A percentile compares a stretch with the other conserved stretches of the same genome.
phyloP scores from a whole-genome alignment of 2,797 vertebrate species.

The Sitta carolinensis region DNA sequence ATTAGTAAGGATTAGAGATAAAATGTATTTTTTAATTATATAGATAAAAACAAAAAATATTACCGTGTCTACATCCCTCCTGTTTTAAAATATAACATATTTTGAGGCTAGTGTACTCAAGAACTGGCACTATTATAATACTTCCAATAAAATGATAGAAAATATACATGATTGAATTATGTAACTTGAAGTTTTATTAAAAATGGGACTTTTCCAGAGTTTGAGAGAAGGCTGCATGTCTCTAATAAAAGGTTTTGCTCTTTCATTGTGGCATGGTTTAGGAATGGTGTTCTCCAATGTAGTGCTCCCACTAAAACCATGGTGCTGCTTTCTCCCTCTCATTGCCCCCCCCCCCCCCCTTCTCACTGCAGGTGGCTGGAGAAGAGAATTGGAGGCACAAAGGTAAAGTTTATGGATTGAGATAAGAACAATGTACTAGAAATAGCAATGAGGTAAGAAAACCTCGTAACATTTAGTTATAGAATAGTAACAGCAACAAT shows the following conservation, averaged over 20 bases:
- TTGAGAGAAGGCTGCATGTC: background rate
- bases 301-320: background rate
- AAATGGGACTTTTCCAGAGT: background rate
- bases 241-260: background rate
- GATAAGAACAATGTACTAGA: background rate
- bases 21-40: background rate
- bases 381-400: background rate
- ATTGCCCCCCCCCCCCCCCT: too few species aligned
- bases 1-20: background rate
- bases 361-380: rapidly evolving
- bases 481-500: background rate
- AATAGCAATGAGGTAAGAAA: background rate
- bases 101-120: background rate
- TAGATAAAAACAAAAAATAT: background rate
- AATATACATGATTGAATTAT: background rate
- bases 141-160: background rate
- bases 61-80: background rate
- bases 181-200: background rate
- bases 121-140: background rate
- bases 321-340: background rate
- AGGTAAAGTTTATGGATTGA: background rate
- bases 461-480: too few species aligned
- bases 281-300: background rate
- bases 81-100: background rate
- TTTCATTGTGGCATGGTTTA: background rate